Percentiles rank a stretch among this genome's conserved stretches.
Conservation (phyloP, 2,797 vertebrate genomes). For the Pogoniulus pusillus region DNA sequence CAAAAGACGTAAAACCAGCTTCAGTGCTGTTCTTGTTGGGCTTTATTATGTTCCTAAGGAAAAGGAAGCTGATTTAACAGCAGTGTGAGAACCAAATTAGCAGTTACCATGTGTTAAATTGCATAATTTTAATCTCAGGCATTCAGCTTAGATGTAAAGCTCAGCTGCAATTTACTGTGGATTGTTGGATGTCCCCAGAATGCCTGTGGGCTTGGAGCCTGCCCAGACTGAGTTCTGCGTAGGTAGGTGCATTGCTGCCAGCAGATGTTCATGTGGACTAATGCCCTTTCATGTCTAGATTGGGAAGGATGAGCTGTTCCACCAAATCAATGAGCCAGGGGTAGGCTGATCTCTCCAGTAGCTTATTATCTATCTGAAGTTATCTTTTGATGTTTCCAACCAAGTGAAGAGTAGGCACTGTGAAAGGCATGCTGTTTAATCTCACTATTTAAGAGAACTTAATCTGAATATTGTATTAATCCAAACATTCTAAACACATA, state of each 20-base stretch:
- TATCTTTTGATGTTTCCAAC: neutral
- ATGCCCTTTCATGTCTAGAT: neutral
- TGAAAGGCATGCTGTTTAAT: neutral
- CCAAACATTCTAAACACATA: neutral
- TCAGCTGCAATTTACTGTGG: neutral
- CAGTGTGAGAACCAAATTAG: neutral
- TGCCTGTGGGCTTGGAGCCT: neutral
- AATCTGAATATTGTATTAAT: neutral
- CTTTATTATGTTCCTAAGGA: neutral
- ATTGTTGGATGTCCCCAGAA: neutral
- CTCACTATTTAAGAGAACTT: neutral
- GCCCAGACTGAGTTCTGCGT: neutral
- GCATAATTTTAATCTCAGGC: neutral
- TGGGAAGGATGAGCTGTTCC: neutral
- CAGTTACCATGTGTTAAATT: neutral
- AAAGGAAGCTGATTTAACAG: neutral
- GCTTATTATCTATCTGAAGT: neutral
- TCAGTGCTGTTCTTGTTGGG: fast-evolving
- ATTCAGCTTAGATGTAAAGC: neutral
- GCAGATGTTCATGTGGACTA: neutral
- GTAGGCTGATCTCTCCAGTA: neutral
- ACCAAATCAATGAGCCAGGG: neutral
- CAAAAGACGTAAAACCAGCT: neutral
- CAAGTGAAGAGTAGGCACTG: neutral
- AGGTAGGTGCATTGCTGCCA: neutral